Percentiles rank a stretch among this genome's conserved stretches.
Evolutionary conservation across 2,888 invertebrate species (phyloP).

Genomic region (Trilocha varians): DNA sequence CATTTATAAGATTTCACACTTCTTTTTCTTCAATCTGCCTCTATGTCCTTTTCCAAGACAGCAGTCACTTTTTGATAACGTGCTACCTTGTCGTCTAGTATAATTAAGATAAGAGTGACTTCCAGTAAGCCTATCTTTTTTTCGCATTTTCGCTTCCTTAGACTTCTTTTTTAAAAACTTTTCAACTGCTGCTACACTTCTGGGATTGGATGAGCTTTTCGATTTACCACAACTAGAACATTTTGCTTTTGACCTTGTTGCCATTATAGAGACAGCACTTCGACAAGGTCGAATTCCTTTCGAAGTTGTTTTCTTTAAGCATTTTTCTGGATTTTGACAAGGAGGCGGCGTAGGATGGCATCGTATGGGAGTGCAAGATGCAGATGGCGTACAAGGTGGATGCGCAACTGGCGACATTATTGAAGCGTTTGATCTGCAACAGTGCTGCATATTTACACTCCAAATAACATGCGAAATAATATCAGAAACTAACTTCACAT

Average conservation of each 20-base stretch:
- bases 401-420: conserved; percentile 48
- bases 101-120: conserved; percentile 34
- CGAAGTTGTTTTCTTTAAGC: conserved; percentile 38
- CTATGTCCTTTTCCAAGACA: conserved; percentile 54
- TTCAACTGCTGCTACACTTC: conserved; percentile 25
- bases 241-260: conserved; percentile 37
- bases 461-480: conserved; percentile 2
- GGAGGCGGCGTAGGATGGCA: conserved; percentile 56
- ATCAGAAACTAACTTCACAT: conserved; percentile 36
- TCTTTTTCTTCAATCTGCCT: conserved; percentile 34
- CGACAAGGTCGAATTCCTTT: conserved; percentile 43
- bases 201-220: conserved; percentile 20
- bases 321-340: conserved; percentile 49
- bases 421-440: conserved; percentile 21
- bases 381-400: conserved; percentile 54
- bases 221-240: conserved; percentile 41
- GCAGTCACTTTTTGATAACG: conserved; percentile 25
- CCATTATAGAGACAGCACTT: conserved; percentile 56
- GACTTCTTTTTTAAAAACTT: conserved; percentile 44
- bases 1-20: conserved; percentile 26
- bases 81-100: conserved; percentile 28
- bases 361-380: conserved; percentile 47
- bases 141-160: conserved; percentile 37
- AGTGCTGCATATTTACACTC: background rate
- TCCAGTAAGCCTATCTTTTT: conserved; percentile 36